phyloP scores from a whole-genome alignment of 2,113 vertebrate species.

The Coturnix japonica region DNA sequence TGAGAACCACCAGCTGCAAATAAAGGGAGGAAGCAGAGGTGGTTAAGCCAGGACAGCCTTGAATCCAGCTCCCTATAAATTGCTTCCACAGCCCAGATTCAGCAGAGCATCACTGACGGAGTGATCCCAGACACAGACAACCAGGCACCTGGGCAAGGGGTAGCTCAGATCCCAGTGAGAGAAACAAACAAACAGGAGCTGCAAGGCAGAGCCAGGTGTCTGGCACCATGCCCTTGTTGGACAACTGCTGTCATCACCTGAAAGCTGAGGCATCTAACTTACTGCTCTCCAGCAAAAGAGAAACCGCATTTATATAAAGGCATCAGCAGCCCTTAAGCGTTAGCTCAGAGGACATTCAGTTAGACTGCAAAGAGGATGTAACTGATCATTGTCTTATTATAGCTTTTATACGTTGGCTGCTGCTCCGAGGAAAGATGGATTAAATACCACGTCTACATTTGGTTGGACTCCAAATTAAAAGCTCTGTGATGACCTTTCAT shows the following conservation, averaged over 20 bases:
- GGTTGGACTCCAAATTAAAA: conserved; percentile 31
- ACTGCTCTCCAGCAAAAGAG: background rate
- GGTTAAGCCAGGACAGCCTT: background rate
- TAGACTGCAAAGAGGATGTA: background rate
- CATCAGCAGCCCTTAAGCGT: fast-evolving
- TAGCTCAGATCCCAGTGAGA: background rate
- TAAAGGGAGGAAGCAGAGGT: background rate
- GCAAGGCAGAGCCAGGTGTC: background rate
- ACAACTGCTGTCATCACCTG: background rate
- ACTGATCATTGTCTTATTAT: background rate
- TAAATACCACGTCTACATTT: background rate
- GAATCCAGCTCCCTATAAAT: background rate
- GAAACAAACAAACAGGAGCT: background rate
- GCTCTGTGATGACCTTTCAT: conserved; percentile 11
- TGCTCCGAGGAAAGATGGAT: background rate
- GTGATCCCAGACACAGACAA: background rate
- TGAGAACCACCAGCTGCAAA: background rate
- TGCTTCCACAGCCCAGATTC: background rate
- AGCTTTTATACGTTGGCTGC: conserved; percentile 21
- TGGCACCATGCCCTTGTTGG: background rate
- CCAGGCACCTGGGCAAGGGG: background rate
- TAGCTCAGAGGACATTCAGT: background rate
- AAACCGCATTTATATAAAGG: background rate
- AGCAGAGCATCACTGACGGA: background rate
- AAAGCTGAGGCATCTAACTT: background rate